Conservation (phyloP, 2,888 invertebrate species). For the Branchipolynoe longqiensis region DNA sequence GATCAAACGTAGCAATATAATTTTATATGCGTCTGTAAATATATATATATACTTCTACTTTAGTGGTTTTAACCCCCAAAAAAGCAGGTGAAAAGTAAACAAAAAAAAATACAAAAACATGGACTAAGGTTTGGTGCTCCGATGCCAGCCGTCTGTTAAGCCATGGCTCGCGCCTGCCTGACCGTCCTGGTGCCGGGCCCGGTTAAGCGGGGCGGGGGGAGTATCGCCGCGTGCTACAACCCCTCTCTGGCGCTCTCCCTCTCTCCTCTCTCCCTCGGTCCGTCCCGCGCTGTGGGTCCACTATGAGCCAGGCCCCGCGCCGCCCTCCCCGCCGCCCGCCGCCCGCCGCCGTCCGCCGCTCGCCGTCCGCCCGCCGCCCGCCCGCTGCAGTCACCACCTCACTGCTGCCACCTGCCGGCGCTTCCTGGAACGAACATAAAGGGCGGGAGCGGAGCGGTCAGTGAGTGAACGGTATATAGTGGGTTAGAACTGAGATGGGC, state of each 20-base stretch:
- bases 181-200: slow-evolving; percentile 14
- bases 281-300: no score
- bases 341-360: background rate
- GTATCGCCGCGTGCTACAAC: background rate
- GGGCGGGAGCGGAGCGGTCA: no score
- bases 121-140: background rate
- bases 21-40: background rate
- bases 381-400: background rate
- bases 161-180: slow-evolving; percentile 15
- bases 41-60: background rate
- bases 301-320: no score
- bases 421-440: background rate
- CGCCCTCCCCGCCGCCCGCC: background rate
- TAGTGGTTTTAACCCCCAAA: no score
- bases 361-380: background rate
- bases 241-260: slow-evolving; percentile 17
- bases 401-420: slow-evolving; percentile 3
- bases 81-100: no score
- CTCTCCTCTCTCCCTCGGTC: background rate
- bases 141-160: slow-evolving; percentile 5
- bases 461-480: no score
- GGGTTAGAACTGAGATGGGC: no score
- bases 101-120: background rate
- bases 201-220: background rate
- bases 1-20: background rate